phyloP scores from a whole-genome alignment of 2,113 vertebrate genomes.

The Tragulus kanchil region DNA sequence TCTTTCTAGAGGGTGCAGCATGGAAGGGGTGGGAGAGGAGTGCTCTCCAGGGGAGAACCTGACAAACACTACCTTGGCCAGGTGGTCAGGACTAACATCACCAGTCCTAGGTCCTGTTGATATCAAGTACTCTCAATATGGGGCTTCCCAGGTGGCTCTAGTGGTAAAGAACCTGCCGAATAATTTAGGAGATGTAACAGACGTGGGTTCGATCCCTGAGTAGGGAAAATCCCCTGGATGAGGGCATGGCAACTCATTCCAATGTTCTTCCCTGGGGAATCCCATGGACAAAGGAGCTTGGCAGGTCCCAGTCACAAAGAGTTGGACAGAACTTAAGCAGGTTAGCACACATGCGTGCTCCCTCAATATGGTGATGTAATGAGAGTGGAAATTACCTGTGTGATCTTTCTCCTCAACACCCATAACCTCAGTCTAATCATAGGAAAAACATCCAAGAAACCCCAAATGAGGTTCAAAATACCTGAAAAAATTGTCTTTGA shows the following conservation, averaged over 20 bases:
- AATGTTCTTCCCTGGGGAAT: no score
- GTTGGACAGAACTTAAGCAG: no score
- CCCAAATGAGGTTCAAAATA: background rate
- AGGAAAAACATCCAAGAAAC: background rate
- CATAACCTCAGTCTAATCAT: background rate
- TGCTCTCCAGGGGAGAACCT: background rate
- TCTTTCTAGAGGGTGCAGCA: background rate
- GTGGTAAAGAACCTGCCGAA: no score
- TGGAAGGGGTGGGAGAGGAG: rapidly evolving
- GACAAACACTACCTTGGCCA: background rate
- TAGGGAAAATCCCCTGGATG: no score
- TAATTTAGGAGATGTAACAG: no score
- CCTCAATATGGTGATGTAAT: background rate
- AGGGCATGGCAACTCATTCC: no score
- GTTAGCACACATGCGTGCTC: no score
- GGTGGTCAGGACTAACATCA: background rate
- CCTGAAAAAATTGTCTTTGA: background rate
- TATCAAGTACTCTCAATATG: background rate
- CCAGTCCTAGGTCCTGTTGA: background rate
- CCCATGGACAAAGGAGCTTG: no score
- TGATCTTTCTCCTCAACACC: background rate
- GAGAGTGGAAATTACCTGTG: background rate
- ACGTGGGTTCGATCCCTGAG: no score
- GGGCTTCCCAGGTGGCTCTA: no score
- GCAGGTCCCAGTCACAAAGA: no score